Conservation (phyloP, 2,797 vertebrate species). For the Poeciliopsis turneri region DNA sequence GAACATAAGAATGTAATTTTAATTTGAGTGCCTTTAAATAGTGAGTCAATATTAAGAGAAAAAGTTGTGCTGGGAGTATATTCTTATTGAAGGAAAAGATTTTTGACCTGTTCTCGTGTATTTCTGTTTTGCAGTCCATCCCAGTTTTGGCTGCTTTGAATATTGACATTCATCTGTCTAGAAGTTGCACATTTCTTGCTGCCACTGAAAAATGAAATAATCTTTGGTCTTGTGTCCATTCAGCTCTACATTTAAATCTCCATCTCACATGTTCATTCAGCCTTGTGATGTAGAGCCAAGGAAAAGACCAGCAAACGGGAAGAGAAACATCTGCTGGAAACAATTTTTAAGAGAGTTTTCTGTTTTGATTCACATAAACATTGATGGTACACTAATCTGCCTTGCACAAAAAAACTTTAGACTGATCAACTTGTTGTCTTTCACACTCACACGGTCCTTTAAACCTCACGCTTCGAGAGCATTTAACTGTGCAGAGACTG, state of each 20-base stretch:
- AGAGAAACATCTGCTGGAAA: conserved; percentile 32
- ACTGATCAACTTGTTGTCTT: conserved; percentile 22
- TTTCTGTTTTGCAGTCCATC: conserved; percentile 17
- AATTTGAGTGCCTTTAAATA: neutral
- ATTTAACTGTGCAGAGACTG: conserved; percentile 5
- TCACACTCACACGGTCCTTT: conserved; percentile 14
- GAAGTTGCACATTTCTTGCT: conserved; percentile 30
- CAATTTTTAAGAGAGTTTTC: conserved; percentile 29
- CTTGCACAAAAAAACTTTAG: conserved; percentile 15
- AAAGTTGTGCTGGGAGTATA: conserved; percentile 14
- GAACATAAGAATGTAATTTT: neutral
- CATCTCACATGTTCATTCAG: conserved; percentile 15
- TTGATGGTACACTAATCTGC: conserved; percentile 12
- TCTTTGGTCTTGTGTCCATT: conserved; percentile 16
- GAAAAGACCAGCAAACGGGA: conserved; percentile 24
- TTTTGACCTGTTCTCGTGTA: conserved; percentile 39
- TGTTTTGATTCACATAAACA: conserved; percentile 40
- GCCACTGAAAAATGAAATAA: conserved; percentile 58
- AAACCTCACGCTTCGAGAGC: conserved; percentile 1
- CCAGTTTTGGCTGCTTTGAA: conserved; percentile 27
- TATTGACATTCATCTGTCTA: conserved; percentile 5
- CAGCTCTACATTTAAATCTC: conserved; percentile 17
- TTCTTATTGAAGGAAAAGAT: conserved; percentile 30
- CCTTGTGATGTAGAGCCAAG: conserved; percentile 28
- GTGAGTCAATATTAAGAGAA: neutral